Base-by-base conservation (phyloP, 2,888 invertebrate genomes). In the Taphrorychus bicolor region DNA sequence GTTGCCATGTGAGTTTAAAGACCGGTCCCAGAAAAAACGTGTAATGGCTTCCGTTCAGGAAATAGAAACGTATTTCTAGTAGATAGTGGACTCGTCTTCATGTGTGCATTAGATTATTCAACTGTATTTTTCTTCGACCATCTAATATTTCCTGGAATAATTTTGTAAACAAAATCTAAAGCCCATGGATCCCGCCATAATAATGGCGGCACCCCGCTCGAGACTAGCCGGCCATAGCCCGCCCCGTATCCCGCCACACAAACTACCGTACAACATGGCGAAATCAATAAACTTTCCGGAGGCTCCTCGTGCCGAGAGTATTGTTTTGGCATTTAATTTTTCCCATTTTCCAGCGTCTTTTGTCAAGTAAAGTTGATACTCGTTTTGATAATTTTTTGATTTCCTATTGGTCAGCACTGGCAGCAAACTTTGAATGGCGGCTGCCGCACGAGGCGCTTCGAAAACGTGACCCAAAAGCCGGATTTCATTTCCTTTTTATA, bases 181-280 rank as follows among this genome's bases (percentile, higher is more conserved):
- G 57, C 53, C 69, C 62, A n/a, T 17, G 76, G 78, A 76, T 80
- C 80, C 80, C 80, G 80, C 80, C 80, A 80, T 76, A 67, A 70
- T 69, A 66, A 59, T 41, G 69, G 77, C 76, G 73, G 67, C 72
- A 71, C 79, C 80, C 75, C 73, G 63, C 70, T 71, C 58, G 80
- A 82, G 81, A 80, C 81, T 81, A 80, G 78, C 75, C 73, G 73
- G 74, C 69, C 64, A 57, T 65, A 59, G 69, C 59, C 61, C 48
- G 58, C 57, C 75, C 16, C n/a, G 7, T 16, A 17, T 51, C 4
- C 45, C n/a, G n/a, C 1, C 14, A 19, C 22, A 22, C 21, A 19
- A 40, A 58, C 5, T 16, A 5, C 59, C 59, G 23, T 53, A 53
- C 60, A 60, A 60, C 23, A 60, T 60, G 60, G 52, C 60, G 60